Evolutionary conservation across 2,797 vertebrate species (phyloP).

Genomic region (Apogon hyalosoma): DNA sequence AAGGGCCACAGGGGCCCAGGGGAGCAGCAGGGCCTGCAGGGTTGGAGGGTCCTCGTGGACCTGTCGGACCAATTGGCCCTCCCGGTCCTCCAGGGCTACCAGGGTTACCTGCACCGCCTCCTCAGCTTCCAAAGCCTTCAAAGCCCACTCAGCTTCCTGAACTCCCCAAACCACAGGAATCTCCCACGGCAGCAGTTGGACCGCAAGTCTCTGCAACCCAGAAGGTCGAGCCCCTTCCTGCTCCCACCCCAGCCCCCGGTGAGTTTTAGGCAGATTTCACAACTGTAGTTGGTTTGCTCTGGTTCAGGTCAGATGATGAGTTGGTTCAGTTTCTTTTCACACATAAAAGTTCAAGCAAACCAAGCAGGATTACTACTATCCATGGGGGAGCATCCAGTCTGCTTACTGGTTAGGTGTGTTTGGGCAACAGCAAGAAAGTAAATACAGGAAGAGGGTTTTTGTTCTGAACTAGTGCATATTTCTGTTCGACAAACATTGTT

Average conservation of each 20-base stretch:
- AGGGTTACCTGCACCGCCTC: constrained; percentile 78
- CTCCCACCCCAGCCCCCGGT: constrained; percentile 68
- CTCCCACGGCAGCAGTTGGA: constrained; percentile 54
- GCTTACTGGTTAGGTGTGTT: no score
- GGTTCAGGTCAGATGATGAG: no score
- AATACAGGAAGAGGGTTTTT: no score
- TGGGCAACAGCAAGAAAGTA: background rate
- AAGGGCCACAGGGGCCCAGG: constrained; percentile 88
- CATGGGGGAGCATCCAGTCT: no score
- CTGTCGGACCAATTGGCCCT: constrained; percentile 88
- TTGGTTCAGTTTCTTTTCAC: no score
- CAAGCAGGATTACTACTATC: no score
- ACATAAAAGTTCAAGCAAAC: no score
- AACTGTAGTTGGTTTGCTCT: no score
- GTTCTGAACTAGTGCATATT: no score
- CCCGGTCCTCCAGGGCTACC: constrained; percentile 89
- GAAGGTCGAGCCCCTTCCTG: constrained; percentile 76
- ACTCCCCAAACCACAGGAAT: constrained; percentile 36
- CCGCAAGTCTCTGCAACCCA: constrained; percentile 82
- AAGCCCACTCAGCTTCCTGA: constrained; percentile 56
- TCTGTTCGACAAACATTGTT: no score
- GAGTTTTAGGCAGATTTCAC: constrained; percentile 32
- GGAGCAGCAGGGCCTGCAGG: constrained; percentile 90
- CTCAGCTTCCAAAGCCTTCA: constrained; percentile 25
- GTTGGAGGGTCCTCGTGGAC: constrained; percentile 87